A percentile compares a stretch with the other conserved stretches of the same genome.
Evolutionary conservation across 2,888 invertebrate species (phyloP).

Genomic region (Branchipolynoe longqiensis): DNA sequence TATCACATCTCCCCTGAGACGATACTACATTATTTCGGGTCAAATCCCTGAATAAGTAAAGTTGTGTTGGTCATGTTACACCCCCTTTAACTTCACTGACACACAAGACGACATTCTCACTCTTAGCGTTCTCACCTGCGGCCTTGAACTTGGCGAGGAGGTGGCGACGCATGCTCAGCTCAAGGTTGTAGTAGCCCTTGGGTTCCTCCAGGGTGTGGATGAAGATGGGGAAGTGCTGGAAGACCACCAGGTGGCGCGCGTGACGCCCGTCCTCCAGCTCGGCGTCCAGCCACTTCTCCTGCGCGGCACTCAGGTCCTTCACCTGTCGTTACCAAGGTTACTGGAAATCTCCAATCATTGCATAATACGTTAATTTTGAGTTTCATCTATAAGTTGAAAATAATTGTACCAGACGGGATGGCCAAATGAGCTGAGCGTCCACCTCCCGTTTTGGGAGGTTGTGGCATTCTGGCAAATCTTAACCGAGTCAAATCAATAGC

Average conservation of each 20-base stretch:
- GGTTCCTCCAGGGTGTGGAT: slow-evolving; percentile 69
- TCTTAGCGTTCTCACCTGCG: slow-evolving; percentile 78
- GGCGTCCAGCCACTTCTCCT: slow-evolving; percentile 82
- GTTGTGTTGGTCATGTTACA: no score
- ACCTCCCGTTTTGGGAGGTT: no score
- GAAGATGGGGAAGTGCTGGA: slow-evolving; percentile 84
- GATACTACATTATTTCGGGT: no score
- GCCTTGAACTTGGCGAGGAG: slow-evolving; percentile 81
- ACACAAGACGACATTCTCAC: no score
- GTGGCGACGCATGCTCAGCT: slow-evolving; percentile 72
- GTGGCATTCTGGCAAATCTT: no score
- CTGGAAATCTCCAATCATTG: background rate
- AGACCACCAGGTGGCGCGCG: slow-evolving; percentile 80
- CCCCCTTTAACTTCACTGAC: no score
- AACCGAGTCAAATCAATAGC: no score
- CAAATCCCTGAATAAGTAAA: background rate
- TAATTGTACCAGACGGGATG: no score
- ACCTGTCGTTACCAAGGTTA: slow-evolving; percentile 37
- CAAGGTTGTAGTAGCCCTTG: slow-evolving; percentile 81
- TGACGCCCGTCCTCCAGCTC: slow-evolving; percentile 73
- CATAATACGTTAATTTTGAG: background rate
- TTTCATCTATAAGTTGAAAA: background rate
- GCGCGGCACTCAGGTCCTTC: slow-evolving; percentile 71
- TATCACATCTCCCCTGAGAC: no score
- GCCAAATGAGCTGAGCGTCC: no score